Percentiles rank a stretch among this genome's conserved stretches.
phyloP scores from a whole-genome alignment of 2,113 vertebrate species.

The Podarcis raffonei region DNA sequence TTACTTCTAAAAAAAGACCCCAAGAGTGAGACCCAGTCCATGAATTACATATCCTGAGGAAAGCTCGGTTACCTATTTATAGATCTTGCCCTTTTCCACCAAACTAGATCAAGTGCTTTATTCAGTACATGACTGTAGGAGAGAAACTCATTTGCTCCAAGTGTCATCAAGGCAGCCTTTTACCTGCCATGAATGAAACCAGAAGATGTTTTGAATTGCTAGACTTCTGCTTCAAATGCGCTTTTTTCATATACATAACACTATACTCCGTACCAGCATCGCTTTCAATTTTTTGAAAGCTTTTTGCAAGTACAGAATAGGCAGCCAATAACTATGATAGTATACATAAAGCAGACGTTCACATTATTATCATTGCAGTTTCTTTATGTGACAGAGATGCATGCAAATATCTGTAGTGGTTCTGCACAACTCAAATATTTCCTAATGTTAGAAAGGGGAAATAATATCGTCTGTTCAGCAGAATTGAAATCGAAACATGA shows the following conservation, averaged over 20 bases:
- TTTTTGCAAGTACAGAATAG: constrained; percentile 56
- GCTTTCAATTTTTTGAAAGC: constrained; percentile 65
- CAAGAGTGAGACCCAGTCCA: constrained; percentile 56
- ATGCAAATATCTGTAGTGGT: constrained; percentile 49
- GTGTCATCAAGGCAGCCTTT: constrained; percentile 69
- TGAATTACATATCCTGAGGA: constrained; percentile 64
- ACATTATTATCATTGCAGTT: constrained; percentile 34
- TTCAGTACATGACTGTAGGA: constrained; percentile 66
- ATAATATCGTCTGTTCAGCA: constrained; percentile 3
- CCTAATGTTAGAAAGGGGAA: not conserved
- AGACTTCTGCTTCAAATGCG: constrained; percentile 64
- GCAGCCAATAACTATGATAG: constrained; percentile 40
- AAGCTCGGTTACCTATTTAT: constrained; percentile 72
- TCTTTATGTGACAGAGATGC: not conserved
- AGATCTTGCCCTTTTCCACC: constrained; percentile 65
- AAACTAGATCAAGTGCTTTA: constrained; percentile 67
- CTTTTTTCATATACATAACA: constrained; percentile 39
- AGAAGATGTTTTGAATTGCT: constrained; percentile 57
- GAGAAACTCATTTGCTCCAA: constrained; percentile 68
- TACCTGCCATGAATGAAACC: constrained; percentile 65
- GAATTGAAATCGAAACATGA: constrained; percentile 49
- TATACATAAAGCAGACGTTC: constrained; percentile 4
- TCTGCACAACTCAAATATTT: not conserved
- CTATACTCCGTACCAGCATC: constrained; percentile 46
- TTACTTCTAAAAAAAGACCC: constrained; percentile 67